Conservation (phyloP, 2,113 vertebrate species). For the Morone chrysops region DNA sequence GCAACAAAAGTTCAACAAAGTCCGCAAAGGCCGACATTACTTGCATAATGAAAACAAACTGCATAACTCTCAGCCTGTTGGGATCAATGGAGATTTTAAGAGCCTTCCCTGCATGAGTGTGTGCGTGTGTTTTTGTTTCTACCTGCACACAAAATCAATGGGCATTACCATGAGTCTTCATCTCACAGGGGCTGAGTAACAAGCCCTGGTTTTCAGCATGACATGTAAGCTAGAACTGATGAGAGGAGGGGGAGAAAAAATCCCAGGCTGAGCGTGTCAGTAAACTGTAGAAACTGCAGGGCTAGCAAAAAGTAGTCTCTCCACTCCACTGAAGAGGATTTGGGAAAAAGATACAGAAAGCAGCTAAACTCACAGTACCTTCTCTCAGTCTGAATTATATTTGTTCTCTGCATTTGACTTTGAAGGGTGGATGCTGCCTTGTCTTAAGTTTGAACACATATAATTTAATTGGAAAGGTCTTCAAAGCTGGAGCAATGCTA, state of each 20-base stretch:
- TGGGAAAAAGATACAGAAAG: conserved; percentile 28
- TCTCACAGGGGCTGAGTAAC: conserved; percentile 65
- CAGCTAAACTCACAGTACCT: conserved; percentile 7
- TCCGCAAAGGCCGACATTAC: conserved; percentile 27
- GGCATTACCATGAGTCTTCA: conserved; percentile 70
- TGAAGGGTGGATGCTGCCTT: conserved; percentile 4
- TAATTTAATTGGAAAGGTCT: conserved; percentile 8
- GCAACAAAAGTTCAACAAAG: conserved; percentile 37
- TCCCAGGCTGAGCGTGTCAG: conserved; percentile 38
- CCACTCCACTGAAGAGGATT: conserved; percentile 31
- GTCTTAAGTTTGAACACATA: not conserved
- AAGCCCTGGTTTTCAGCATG: conserved; percentile 64
- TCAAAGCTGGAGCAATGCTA: not conserved
- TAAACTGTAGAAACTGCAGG: conserved; percentile 59
- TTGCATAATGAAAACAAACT: conserved; percentile 65
- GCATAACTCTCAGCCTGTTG: conserved; percentile 46
- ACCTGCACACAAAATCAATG: conserved; percentile 73
- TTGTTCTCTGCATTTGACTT: not conserved
- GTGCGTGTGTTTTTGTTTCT: conserved; percentile 53
- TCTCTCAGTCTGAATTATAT: conserved; percentile 5
- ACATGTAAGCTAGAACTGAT: conserved; percentile 53
- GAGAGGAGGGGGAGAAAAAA: conserved; percentile 41
- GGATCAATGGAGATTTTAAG: conserved; percentile 69
- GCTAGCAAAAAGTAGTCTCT: conserved; percentile 45
- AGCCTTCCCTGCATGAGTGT: conserved; percentile 62